Conservation (phyloP, 2,113 vertebrate species). For the Emberiza fucata region DNA sequence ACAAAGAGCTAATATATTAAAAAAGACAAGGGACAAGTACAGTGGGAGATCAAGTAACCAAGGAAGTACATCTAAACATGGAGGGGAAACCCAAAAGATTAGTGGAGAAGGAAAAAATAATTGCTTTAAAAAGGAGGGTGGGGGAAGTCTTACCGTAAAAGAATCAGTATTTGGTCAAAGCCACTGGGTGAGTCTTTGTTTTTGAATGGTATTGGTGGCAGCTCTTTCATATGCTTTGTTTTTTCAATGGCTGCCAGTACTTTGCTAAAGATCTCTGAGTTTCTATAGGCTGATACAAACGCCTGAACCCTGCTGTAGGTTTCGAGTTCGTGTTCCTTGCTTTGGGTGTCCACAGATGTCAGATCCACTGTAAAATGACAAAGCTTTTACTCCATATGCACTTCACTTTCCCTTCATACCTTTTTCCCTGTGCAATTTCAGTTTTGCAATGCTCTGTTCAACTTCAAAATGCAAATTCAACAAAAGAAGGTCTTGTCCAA, state of each 20-base stretch:
- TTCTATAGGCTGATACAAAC: slow-evolving; percentile 81
- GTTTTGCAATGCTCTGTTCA: not conserved
- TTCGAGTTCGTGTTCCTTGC: slow-evolving; percentile 85
- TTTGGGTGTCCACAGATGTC: slow-evolving; percentile 91
- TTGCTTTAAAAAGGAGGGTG: not conserved
- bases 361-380: slow-evolving; percentile 83
- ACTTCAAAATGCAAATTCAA: not conserved
- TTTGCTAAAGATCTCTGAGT: slow-evolving; percentile 75
- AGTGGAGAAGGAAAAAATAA: not conserved
- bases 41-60: not conserved
- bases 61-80: not conserved
- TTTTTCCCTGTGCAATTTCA: not conserved
- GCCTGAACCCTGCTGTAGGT: slow-evolving; percentile 87
- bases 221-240: slow-evolving; percentile 69
- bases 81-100: not conserved
- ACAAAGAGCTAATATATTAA: not conserved
- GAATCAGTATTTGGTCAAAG: slow-evolving; percentile 79
- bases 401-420: not conserved
- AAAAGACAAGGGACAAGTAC: not conserved
- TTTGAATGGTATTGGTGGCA: slow-evolving; percentile 87
- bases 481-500: not conserved
- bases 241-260: slow-evolving; percentile 76
- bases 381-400: not conserved
- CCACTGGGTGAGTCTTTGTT: slow-evolving; percentile 83
- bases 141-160: slow-evolving; percentile 79